A percentile compares a stretch with the other conserved stretches of the same genome.
These are phyloP conservation scores for Anableps anableps DNA, from an alignment of 2,797 vertebrate species.

Conservation along the genomic window DNA sequence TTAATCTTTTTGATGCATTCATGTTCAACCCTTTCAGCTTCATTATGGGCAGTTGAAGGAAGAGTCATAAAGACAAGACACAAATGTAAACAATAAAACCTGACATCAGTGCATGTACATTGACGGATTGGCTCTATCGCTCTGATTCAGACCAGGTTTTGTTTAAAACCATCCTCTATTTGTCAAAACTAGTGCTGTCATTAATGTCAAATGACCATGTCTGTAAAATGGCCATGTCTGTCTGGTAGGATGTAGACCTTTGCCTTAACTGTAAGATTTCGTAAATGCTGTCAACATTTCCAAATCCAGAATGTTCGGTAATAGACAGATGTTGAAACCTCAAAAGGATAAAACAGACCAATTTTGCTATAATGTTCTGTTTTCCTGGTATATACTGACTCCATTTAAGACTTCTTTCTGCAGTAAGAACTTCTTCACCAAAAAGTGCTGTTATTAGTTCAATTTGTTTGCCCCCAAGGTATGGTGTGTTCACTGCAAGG, in stretches of 20 bases:
- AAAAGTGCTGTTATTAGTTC: not conserved
- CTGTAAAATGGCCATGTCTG: not conserved
- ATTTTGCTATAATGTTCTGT: not conserved
- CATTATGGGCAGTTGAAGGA: constrained; percentile 28
- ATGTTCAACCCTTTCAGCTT: not conserved
- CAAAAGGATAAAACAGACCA: not conserved
- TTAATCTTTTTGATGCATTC: constrained; percentile 47
- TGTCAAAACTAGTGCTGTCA: not conserved
- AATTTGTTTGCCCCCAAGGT: not conserved
- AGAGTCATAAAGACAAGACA: constrained; percentile 30
- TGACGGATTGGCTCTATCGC: constrained; percentile 17
- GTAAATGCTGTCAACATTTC: not conserved
- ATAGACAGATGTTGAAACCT: not conserved
- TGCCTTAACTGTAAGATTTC: not conserved
- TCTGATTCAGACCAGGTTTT: constrained; percentile 33
- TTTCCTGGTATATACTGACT: not conserved
- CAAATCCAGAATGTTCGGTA: not conserved
- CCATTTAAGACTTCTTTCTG: not conserved
- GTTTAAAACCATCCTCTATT: constrained; percentile 9
- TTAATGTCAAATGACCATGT: not conserved
- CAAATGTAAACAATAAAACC: constrained; percentile 39
- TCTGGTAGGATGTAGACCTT: not conserved
- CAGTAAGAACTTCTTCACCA: not conserved
- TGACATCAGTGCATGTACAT: constrained; percentile 17
- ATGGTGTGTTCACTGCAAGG: not conserved